Evolutionary conservation across 1,140 invertebrate species (phyloP), one percentile per base, ranked within the genome.

Genomic region (Geopemphigus sp.): DNA sequence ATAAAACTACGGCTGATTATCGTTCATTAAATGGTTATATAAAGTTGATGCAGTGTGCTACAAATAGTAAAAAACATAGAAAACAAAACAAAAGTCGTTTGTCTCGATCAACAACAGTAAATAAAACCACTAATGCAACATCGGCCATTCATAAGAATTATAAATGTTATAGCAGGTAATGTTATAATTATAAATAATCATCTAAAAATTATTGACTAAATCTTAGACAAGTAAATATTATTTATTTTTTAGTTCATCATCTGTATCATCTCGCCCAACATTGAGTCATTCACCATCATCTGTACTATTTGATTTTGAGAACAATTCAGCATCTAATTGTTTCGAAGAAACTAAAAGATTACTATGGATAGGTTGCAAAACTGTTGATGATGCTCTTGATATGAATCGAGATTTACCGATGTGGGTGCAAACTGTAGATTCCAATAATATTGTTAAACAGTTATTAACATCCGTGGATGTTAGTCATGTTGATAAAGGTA

Each of bases 361-460:
- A 26, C 29, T 78, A 29, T 78, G 74, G 74, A 6, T 17, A 45
- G 74, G 74, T 29, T 78, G 74, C 47, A 78, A 78, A 14, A 47
- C 74, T 24, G 74, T 78, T 17, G 74, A 78, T 50, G 74, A 78
- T 59, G 74, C 57, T 47, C 56, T 78, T 39, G 57, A 78, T 19
- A n/a, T 78, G 22, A 78, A 78, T 19, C 22, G 74, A 17, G 74
- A 78, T 5, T 47, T 78, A n/a, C 74, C 74, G 1, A 78, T 78
- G 74, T 78, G 74, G 74, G 74, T 78, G 11, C 74, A 78, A 63
- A 78, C 74, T 11, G 74, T 78, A n/a, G 74, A 78, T 50, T 78
- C 74, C 5, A 78, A 78, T 59, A 78, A 78, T 61, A 78, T 78
- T 59, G 74, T 78, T 59, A 78, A 78, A 47, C 74, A 78, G 57